Percentiles rank a stretch among this genome's conserved stretches.
Conservation (phyloP, 2,888 invertebrate species). For the Oeneis ivallda region DNA sequence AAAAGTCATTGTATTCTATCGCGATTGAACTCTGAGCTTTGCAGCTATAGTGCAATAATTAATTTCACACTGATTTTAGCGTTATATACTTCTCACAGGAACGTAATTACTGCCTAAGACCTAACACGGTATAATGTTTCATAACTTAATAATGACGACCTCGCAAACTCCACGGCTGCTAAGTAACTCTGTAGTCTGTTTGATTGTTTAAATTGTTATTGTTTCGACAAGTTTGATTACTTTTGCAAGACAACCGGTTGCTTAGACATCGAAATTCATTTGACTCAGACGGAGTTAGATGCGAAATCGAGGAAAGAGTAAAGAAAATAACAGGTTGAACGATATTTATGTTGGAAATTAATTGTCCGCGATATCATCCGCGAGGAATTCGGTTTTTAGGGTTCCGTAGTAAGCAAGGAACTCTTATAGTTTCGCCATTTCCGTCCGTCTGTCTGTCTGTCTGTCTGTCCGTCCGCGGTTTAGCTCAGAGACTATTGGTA, state of each 20-base stretch:
- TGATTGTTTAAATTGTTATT: neutral
- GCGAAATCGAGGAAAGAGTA: too few species aligned
- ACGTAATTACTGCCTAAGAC: neutral
- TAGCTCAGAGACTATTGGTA: too few species aligned
- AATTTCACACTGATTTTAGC: neutral
- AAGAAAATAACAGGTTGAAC: too few species aligned
- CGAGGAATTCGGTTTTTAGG: too few species aligned
- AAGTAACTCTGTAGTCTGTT: neutral
- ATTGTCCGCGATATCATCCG: too few species aligned
- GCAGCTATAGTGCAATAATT: neutral
- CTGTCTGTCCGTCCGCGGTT: too few species aligned
- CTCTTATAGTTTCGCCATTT: too few species aligned
- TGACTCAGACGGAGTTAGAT: neutral
- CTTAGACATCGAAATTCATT: neutral
- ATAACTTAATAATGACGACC: neutral
- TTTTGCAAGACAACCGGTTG: too few species aligned
- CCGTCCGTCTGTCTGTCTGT: too few species aligned
- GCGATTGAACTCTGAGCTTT: neutral
- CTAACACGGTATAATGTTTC: neutral
- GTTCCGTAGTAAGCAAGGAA: too few species aligned
- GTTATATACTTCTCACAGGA: too few species aligned
- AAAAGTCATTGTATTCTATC: neutral
- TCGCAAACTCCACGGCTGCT: neutral
- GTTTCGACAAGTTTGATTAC: neutral
- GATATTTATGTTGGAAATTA: too few species aligned